Base-by-base conservation (phyloP, 37 sponge, comb jelly and placozoan genomes). In the Dysidea cf. avara region DNA sequence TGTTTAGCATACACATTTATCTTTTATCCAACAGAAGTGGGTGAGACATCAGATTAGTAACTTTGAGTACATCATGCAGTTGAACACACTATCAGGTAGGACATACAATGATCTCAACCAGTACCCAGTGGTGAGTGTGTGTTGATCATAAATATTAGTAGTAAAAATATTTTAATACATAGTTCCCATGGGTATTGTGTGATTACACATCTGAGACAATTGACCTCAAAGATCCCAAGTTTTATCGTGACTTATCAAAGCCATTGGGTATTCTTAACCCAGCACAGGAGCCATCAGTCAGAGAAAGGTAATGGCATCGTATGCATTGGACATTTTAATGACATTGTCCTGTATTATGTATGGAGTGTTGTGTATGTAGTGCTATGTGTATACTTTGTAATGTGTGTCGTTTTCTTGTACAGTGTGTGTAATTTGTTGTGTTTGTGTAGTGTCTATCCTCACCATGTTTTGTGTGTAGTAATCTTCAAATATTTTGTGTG, bases 91-190 rank as follows among this genome's bases (percentile, higher is more conserved):
- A 24, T 82, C 97, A 17, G 97, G 97, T 11, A 48, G 97, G 34
- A 93, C 94, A 2, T 96, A 93, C 83, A 96, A 96, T 53, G 97
- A 96, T 73, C 88, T 96, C 77, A 94, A 89, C 68, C 97, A 96
- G 62, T 96, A 96, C 66, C 97, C 97, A 11, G 86, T 96, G 64
- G 92, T 92, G 57, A 78, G 88, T 67, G 39, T 9, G 3, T 33
- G 21, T 28, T 17, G 52, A 20, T 6, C 4, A 18, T 18, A 52
- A 30, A 11, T 6, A 7, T 16, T 16, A 7, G 28, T 20, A 26
- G 34, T 7, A 17, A 20, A 12, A 38, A 26, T 43, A 68, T 43
- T 68, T 21, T 43, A 43, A 43, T 43, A 43, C 46, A 2, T 69
- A 92, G 93, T 97, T 97, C 64, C 98, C 98, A 2, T 97, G 98